Evolutionary conservation across 1,140 invertebrate genomes (phyloP), one percentile per base, ranked within the genome.

Genomic region (Ceratosolen solmsi): DNA sequence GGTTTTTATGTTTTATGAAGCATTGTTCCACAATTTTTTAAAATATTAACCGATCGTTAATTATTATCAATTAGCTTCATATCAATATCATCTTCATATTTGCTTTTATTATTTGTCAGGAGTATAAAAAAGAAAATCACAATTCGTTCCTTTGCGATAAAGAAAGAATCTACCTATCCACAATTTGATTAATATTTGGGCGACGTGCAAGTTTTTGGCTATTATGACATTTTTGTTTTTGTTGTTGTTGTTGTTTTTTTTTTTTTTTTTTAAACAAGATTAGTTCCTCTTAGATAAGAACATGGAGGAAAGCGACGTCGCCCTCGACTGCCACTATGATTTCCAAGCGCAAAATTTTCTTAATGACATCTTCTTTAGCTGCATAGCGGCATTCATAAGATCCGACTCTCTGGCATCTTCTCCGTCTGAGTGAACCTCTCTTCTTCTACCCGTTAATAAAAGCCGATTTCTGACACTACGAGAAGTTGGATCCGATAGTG

Each of bases 371-470:
- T 95, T 94, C 91, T 95, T 96, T 84, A 96, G 92, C 83, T 95
- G 92, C 3, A 95, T 93, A 58, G 95, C 94, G 8, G 94, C 93
- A 17, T 94, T 93, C 71, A 94, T 91, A 4, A 95, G 89, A 20
- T 94, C 94, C 82, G 89, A 93, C 87, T 92, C 93, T 85, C 92
- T 93, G 79, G 88, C 92, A 86, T 90, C 92, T 88, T 96, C 95
- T 17, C 95, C 95, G 87, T 96, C 95, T 0, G 95, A 96, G 85
- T 96, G 95, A 0, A 95, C 95, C 89, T 96, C 93, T 38, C 86
- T 92, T 88, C 89, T 92, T 85, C 84, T 92, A 88, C 82, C 92
- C 84, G 80, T 90, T 88, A 85, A 89, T 54, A 85, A 91, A 87
- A 91, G 79, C 92, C 94, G 85, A 91, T 94, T 85, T 92, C 94